Evolutionary conservation across 2,888 invertebrate species (phyloP).

Genomic region (Lochmaea capreae): DNA sequence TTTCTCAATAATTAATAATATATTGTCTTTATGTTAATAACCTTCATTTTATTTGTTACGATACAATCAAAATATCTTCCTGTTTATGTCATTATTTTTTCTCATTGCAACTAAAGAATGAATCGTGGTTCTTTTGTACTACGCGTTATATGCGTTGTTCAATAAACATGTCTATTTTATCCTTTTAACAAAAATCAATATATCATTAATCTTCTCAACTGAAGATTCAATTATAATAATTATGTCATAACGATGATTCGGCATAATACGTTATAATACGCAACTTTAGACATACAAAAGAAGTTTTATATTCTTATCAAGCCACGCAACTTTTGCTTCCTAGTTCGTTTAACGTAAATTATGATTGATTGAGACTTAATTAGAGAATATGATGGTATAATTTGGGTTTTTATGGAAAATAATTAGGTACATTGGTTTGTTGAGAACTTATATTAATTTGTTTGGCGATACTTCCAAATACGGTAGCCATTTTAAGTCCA

Average conservation of each 20-base stretch:
- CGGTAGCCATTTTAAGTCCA: too few species aligned
- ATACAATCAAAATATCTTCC: not conserved
- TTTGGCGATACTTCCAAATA: too few species aligned
- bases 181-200: not conserved
- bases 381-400: too few species aligned
- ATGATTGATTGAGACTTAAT: too few species aligned
- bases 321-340: not conserved
- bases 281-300: not conserved
- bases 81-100: not conserved
- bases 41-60: too few species aligned
- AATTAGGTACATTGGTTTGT: too few species aligned
- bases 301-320: not conserved
- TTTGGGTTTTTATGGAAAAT: too few species aligned
- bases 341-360: not conserved
- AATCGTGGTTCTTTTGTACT: not conserved
- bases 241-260: constrained; percentile 7
- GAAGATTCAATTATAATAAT: constrained; percentile 16
- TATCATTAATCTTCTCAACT: constrained; percentile 3
- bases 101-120: not conserved
- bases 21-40: too few species aligned
- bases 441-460: too few species aligned
- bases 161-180: not conserved
- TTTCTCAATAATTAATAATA: too few species aligned
- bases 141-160: not conserved
- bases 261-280: not conserved